A percentile compares a stretch with the other conserved stretches of the same genome.
phyloP scores from a whole-genome alignment of 1,140 invertebrate species.

The Cydia amplana region DNA sequence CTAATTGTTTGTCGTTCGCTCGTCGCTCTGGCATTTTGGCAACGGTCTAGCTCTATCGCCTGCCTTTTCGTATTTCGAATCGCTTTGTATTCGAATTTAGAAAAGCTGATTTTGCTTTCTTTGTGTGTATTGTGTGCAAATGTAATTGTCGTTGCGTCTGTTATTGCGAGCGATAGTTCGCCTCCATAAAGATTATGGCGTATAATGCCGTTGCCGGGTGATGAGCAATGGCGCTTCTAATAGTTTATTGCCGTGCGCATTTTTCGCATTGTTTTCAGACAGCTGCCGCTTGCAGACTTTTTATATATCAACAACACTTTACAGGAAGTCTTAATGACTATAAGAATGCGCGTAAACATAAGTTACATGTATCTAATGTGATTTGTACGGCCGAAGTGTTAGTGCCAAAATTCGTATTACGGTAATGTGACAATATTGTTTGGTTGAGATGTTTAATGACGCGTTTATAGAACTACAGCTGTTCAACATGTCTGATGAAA shows the following conservation, averaged over 20 bases:
- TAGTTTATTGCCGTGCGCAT: constrained; percentile 42
- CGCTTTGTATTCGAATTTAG: constrained; percentile 41
- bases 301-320: constrained; percentile 2
- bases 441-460: constrained; percentile 39
- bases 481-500: background rate
- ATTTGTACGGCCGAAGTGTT: constrained; percentile 59
- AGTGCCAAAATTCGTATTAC: constrained; percentile 57
- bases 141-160: constrained; percentile 54
- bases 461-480: constrained; percentile 38
- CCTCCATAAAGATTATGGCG: constrained; percentile 46
- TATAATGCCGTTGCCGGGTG: constrained; percentile 37
- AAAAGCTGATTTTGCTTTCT: constrained; percentile 51
- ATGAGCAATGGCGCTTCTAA: constrained; percentile 40
- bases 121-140: constrained; percentile 54
- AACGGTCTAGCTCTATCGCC: constrained; percentile 72
- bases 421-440: constrained; percentile 40
- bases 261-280: constrained; percentile 39
- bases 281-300: constrained; percentile 9
- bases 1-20: constrained; percentile 71
- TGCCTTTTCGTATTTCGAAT: constrained; percentile 46
- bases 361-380: constrained; percentile 53
- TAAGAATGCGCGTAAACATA: constrained; percentile 61
- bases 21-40: constrained; percentile 67
- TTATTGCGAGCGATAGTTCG: constrained; percentile 42
- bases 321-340: constrained; percentile 18